A percentile compares a stretch with the other conserved stretches of the same genome.
phyloP scores from a whole-genome alignment of 2,888 invertebrate genomes.

The Leptopilina myrica region DNA sequence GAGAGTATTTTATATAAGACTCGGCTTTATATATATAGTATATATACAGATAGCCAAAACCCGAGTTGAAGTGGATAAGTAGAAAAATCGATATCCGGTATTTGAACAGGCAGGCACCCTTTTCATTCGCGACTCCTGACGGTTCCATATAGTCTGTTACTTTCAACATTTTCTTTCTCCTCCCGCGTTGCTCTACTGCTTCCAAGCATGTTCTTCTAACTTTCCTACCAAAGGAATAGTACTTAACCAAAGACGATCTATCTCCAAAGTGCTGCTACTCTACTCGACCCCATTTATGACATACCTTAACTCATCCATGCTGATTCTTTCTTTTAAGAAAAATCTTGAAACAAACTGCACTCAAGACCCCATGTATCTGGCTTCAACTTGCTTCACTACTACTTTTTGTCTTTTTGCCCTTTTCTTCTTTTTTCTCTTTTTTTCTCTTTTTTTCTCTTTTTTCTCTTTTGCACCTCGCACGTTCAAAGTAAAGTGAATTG shows the following conservation, averaged over 20 bases:
- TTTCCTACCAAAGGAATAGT: constrained; percentile 26
- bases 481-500: constrained; percentile 10
- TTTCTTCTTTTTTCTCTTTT: not conserved
- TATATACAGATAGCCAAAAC: constrained; percentile 21
- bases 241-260: constrained; percentile 9
- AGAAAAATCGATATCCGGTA: constrained; percentile 65
- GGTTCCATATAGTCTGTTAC: constrained; percentile 24
- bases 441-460: not conserved
- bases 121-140: constrained; percentile 58
- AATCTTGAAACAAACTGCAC: constrained; percentile 38
- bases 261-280: constrained; percentile 26
- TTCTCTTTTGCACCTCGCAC: not conserved
- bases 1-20: not conserved
- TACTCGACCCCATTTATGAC: constrained; percentile 46
- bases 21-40: not conserved
- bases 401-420: not conserved
- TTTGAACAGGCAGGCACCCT: constrained; percentile 58
- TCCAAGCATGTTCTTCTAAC: constrained; percentile 2
- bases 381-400: not conserved
- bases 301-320: constrained; percentile 58
- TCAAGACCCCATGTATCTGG: not conserved
- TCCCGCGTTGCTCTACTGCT: constrained; percentile 32
- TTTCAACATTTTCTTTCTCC: constrained; percentile 43
- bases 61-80: constrained; percentile 51
- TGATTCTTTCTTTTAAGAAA: constrained; percentile 56